Percentiles rank a stretch among this genome's conserved stretches.
Conservation (phyloP, 2,113 vertebrate species). For the Andinoacara biseriatus region DNA sequence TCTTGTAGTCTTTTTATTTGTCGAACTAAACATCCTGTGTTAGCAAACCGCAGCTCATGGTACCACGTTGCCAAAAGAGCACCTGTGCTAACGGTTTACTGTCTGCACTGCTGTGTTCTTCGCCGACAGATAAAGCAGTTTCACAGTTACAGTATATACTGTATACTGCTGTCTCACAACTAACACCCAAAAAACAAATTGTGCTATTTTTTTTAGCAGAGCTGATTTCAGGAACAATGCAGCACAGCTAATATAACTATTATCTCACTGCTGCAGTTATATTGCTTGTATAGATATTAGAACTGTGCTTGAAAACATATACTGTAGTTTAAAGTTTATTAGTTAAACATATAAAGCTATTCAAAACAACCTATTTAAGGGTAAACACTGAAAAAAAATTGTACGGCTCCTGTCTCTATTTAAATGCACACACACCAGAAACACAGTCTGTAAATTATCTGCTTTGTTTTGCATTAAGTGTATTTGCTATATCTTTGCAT, state of each 20-base stretch:
- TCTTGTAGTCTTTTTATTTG: slow-evolving; percentile 30
- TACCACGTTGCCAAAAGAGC: slow-evolving; percentile 22
- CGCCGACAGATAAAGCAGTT: neutral
- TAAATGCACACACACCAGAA: neutral
- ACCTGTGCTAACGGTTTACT: slow-evolving; percentile 50
- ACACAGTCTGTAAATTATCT: neutral
- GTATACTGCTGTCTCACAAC: neutral
- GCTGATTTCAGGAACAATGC: neutral
- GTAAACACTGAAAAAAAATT: neutral
- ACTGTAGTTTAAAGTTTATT: neutral
- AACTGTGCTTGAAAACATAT: too few species aligned
- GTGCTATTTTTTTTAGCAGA: neutral
- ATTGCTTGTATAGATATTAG: neutral
- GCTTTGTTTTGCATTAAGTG: neutral
- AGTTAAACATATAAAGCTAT: neutral
- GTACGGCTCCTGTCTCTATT: neutral
- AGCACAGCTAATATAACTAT: neutral
- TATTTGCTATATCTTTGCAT: neutral
- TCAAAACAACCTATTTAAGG: neutral
- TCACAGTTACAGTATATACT: neutral
- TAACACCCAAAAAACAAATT: neutral
- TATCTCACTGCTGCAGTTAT: neutral
- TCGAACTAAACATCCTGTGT: slow-evolving; percentile 59
- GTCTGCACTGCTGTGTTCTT: neutral
- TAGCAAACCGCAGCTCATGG: slow-evolving; percentile 35